A percentile compares a stretch with the other conserved stretches of the same genome.
Conservation (phyloP, 2,797 vertebrate species). For the Danio choprae region DNA sequence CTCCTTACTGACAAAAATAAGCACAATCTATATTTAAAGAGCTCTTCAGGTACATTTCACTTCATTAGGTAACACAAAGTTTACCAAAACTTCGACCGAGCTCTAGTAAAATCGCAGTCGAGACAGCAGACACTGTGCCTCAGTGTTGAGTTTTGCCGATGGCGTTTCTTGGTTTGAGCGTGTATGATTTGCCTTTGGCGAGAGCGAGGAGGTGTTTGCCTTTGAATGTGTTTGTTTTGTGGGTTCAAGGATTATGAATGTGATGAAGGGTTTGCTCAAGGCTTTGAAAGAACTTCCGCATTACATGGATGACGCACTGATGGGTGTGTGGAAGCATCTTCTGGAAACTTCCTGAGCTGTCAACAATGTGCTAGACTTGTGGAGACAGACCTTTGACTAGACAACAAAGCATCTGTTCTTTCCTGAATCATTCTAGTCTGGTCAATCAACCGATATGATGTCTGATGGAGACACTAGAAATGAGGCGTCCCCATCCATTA, state of each 20-base stretch:
- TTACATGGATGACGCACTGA: conserved; percentile 6
- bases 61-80: conserved; percentile 17
- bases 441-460: background rate
- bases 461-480: background rate
- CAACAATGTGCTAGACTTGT: background rate
- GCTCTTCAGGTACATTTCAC: conserved; percentile 28
- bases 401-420: background rate
- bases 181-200: conserved; percentile 45
- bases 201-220: conserved; percentile 24
- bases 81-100: conserved; percentile 33
- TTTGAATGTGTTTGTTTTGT: conserved; percentile 31
- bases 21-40: conserved; percentile 15
- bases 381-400: conserved; percentile 1
- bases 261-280: conserved; percentile 24
- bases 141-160: conserved; percentile 31
- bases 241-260: conserved; percentile 13
- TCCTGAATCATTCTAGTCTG: background rate
- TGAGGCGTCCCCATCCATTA: too few relatives aligned
- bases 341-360: background rate
- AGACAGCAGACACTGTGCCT: conserved; percentile 35
- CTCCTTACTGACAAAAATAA: conserved; percentile 8
- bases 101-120: conserved; percentile 32
- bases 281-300: conserved; percentile 25
- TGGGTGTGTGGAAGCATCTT: conserved; percentile 10
- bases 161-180: conserved; percentile 42